phyloP scores from a whole-genome alignment of 2,888 invertebrate genomes.

The Acholoe squamosa region DNA sequence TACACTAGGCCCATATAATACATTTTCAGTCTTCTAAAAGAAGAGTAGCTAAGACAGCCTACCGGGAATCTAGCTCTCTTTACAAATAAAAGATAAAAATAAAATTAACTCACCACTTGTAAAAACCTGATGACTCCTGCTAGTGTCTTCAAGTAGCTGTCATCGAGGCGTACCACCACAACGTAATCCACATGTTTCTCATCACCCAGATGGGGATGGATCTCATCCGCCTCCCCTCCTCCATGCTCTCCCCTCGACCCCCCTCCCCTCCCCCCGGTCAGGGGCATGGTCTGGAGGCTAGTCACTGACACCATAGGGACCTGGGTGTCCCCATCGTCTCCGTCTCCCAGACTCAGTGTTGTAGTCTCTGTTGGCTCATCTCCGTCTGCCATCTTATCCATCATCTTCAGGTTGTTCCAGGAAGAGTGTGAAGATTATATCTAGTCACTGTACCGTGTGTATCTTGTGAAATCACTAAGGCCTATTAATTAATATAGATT shows the following conservation, averaged over 20 bases:
- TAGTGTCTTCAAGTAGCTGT: conserved; percentile 61
- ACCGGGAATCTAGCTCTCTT: no score
- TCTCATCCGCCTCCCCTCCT: conserved; percentile 50
- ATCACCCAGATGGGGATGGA: not conserved
- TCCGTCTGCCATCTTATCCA: conserved; percentile 46
- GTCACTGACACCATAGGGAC: conserved; percentile 61
- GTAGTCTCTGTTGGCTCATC: conserved; percentile 60
- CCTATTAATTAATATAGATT: no score
- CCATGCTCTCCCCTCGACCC: not conserved
- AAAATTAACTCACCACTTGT: conserved; percentile 61
- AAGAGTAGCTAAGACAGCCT: no score
- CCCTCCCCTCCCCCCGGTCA: not conserved
- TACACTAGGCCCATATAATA: no score
- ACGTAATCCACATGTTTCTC: conserved; percentile 52
- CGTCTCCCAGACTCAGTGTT: conserved; percentile 2
- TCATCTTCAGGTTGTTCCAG: no score
- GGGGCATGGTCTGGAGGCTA: conserved; percentile 29
- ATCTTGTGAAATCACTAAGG: no score
- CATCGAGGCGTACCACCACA: conserved; percentile 53
- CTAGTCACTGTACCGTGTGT: no score
- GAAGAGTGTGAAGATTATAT: no score
- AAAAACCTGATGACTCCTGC: conserved; percentile 59
- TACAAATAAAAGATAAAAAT: no score
- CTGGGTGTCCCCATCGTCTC: conserved; percentile 18
- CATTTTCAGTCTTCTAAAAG: no score